phyloP scores from a whole-genome alignment of 2,113 vertebrate species.

The Chroicocephalus ridibundus region DNA sequence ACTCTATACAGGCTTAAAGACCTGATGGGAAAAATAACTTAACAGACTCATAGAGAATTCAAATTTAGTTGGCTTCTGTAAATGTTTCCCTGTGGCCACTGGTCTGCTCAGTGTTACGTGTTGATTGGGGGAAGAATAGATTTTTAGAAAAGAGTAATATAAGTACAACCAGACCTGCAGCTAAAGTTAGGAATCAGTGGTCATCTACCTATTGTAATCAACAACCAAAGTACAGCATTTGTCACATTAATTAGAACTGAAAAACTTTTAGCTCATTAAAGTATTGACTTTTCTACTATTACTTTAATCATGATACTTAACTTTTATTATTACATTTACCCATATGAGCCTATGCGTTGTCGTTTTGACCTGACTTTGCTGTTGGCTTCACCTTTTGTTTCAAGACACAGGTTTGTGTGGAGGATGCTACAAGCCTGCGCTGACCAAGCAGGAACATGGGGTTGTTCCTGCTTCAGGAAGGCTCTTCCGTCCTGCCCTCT shows the following conservation, averaged over 20 bases:
- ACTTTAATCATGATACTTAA: not conserved
- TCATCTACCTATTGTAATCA: not conserved
- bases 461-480: not conserved
- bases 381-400: not conserved
- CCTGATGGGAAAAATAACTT: not conserved
- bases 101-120: not conserved
- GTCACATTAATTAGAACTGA: not conserved
- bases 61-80: slow-evolving; percentile 32
- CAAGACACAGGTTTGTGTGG: not conserved
- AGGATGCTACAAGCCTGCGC: not conserved
- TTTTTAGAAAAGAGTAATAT: not conserved
- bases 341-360: rapidly evolving
- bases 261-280: not conserved
- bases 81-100: not conserved
- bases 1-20: slow-evolving; percentile 14
- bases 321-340: not conserved
- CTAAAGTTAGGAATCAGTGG: not conserved
- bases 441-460: not conserved
- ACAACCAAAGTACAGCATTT: not conserved
- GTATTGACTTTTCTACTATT: not conserved
- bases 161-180: not conserved
- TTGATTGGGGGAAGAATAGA: not conserved
- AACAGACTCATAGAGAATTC: slow-evolving; percentile 20
- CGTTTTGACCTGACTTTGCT: rapidly evolving
- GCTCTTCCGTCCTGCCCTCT: too few species aligned